A percentile compares a stretch with the other conserved stretches of the same genome.
phyloP scores from a whole-genome alignment of 2,888 invertebrate species.

The Matsumyia berberina region DNA sequence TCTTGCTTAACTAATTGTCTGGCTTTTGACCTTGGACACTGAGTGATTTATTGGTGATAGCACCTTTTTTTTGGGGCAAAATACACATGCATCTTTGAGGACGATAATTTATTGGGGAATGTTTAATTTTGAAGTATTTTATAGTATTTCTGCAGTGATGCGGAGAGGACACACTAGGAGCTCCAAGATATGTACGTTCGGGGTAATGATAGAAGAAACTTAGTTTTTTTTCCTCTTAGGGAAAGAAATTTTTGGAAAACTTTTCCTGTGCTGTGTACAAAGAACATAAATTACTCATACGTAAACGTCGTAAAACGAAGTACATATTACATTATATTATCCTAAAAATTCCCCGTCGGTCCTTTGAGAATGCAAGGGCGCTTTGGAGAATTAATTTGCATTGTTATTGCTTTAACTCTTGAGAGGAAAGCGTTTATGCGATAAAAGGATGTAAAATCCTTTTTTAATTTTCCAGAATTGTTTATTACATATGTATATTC shows the following conservation, averaged over 20 bases:
- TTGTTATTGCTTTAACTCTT: conserved; percentile 53
- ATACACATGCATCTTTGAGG: background rate
- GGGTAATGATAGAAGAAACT: conserved; percentile 3
- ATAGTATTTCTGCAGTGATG: conserved; percentile 4
- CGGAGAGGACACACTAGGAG: background rate
- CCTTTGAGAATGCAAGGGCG: conserved; percentile 45
- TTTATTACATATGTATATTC: conserved; percentile 20
- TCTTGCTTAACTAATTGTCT: conserved; percentile 46
- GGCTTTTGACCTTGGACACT: conserved; percentile 37
- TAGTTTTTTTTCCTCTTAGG: background rate
- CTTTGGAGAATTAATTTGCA: conserved; percentile 49
- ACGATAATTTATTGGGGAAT: conserved; percentile 2
- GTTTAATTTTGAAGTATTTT: background rate
- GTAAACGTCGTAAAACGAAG: conserved; percentile 32
- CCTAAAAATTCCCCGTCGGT: conserved; percentile 15
- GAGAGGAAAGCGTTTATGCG: conserved; percentile 18
- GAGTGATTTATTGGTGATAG: conserved; percentile 29
- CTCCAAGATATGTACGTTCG: background rate
- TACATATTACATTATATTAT: conserved; percentile 37
- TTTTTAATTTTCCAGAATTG: conserved; percentile 32
- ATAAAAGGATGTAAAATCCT: conserved; percentile 6
- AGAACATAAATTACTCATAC: conserved; percentile 38
- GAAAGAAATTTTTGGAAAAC: conserved; percentile 19
- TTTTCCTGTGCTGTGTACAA: background rate
- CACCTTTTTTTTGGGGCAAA: conserved; percentile 10